A percentile compares a stretch with the other conserved stretches of the same genome.
These are phyloP conservation scores for Temnothorax unifasciatus DNA, from an alignment of 2,888 invertebrate species.

Conservation along the genomic window DNA sequence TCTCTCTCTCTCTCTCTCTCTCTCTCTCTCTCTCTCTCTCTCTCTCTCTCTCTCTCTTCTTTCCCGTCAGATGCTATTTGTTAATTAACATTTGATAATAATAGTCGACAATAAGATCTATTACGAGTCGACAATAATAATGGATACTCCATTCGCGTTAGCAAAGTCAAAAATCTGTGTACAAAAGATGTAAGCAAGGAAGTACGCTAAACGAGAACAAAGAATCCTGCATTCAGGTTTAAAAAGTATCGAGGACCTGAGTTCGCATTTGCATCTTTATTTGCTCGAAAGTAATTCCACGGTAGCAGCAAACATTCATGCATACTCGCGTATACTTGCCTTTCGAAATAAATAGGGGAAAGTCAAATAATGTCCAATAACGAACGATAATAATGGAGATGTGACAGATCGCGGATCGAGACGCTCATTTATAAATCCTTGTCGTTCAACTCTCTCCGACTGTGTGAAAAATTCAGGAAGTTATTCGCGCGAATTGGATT, in stretches of 20 bases:
- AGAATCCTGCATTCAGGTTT: background rate
- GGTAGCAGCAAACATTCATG: background rate
- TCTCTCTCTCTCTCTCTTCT: too few species aligned
- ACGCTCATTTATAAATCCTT: conserved; percentile 57
- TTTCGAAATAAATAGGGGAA: conserved; percentile 69
- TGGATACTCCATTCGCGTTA: background rate
- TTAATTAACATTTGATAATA: conserved; percentile 19
- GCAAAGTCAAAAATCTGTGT: background rate
- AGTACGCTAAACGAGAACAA: background rate
- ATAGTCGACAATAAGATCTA: background rate
- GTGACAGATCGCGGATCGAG: conserved; percentile 63
- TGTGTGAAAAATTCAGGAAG: conserved; percentile 57
- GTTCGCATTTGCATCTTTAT: conserved; percentile 9
- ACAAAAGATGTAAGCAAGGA: background rate
- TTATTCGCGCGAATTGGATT: conserved; percentile 46
- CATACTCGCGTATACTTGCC: background rate
- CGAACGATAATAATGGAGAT: conserved; percentile 69
- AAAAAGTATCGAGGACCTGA: background rate
- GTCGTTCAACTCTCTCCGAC: conserved; percentile 65
- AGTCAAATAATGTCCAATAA: conserved; percentile 63
- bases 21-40: background rate
- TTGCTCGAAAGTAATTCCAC: background rate
- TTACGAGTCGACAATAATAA: background rate
- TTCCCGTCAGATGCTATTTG: background rate
- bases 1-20: background rate